Evolutionary conservation across 2,888 invertebrate genomes (phyloP), one percentile per base, ranked within the genome.

Genomic region (Galerucella calmariensis): DNA sequence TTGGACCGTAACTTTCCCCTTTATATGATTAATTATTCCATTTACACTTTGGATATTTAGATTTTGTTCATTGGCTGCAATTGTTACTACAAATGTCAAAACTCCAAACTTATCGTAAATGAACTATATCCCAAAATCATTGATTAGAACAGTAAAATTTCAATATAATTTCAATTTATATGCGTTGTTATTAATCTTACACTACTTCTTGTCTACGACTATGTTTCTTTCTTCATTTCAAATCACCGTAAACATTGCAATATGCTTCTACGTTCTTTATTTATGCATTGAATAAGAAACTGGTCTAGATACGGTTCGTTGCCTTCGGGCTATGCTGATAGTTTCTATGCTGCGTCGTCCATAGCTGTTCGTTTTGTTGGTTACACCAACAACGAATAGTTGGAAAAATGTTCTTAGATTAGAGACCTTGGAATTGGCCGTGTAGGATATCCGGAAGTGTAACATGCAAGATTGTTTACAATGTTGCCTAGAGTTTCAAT

Each of bases 251-350:
- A 61, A 61, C 35, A 61, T 41, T 62, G 46, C 67, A n/a, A 67
- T 62, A 27, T 53, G 16, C 20, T 41, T 24, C 16, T 20, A 48
- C 63, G 51, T 63, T 67, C 66, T 65, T 71, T 67, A 35, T 56
- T 72, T 58, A 66, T 72, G 72, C 66, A 72, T 46, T 56, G 63
- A 67, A 66, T 66, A 72, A 71, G 77, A 78, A 81, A 81, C 80
- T 79, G 77, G 81, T 80, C 79, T 77, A 80, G 81, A 78, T 81
- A 79, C 77, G 81, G 75, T 80, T 78, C 69, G 79, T 66, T 81
- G 79, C 69, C 72, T 80, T 77, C 75, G 48, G 71, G 79, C 75
- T 77, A 77, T 77, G 75, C 63, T 48, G 51, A 62, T 35, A 16
- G 24, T 51, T 41, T 11, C 62, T 69, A 16, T 44, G 27, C 27